phyloP scores from a whole-genome alignment of 1,140 invertebrate genomes.

The Trichonephila inaurata region DNA sequence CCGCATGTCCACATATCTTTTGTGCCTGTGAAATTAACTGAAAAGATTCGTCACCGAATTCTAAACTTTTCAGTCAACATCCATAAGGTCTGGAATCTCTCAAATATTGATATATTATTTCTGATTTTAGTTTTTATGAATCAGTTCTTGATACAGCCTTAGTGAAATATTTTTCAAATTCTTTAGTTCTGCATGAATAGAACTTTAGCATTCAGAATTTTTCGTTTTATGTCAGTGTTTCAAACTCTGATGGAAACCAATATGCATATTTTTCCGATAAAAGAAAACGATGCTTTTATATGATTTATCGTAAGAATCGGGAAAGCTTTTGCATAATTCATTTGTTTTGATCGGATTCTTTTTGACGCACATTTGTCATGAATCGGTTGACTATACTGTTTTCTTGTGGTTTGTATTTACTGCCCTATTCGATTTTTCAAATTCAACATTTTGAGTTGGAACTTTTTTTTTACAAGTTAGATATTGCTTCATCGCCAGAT shows the following conservation, averaged over 20 bases:
- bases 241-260: not conserved
- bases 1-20: no score
- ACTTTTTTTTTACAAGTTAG: no score
- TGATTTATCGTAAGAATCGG: not conserved
- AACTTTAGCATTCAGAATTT: not conserved
- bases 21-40: no score
- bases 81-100: no score
- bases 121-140: no score
- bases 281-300: not conserved
- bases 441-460: no score
- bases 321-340: slow-evolving; percentile 4
- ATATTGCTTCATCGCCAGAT: no score
- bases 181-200: not conserved
- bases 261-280: not conserved
- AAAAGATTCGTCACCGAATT: no score
- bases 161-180: not conserved
- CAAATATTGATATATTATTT: no score
- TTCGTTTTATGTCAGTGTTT: not conserved
- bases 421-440: not conserved
- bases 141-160: not conserved
- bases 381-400: not conserved
- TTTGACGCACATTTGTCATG: not conserved
- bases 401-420: not conserved
- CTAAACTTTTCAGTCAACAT: no score
- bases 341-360: not conserved